Conservation (phyloP, 2,888 invertebrate species). For the Rosalia funebris region DNA sequence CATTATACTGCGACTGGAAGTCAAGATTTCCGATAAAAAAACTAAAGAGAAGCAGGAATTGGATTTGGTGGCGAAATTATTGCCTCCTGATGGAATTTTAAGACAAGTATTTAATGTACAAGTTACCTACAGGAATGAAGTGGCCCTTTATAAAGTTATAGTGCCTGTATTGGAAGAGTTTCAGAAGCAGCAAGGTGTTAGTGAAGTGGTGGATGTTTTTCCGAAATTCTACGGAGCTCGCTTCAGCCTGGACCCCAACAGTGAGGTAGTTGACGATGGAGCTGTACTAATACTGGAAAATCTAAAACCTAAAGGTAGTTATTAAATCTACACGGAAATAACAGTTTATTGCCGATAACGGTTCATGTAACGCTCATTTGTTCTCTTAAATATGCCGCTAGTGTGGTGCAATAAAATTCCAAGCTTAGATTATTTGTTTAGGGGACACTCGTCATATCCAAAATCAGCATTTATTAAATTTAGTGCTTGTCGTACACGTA, state of each 20-base stretch:
- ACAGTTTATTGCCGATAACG: too few relatives aligned
- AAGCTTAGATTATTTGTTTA: too few relatives aligned
- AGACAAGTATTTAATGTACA: slow-evolving; percentile 64
- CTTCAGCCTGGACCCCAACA: slow-evolving; percentile 26
- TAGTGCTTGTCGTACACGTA: too few relatives aligned
- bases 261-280: slow-evolving; percentile 62
- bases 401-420: too few relatives aligned
- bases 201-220: slow-evolving; percentile 59
- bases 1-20: slow-evolving; percentile 31
- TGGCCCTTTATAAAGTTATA: slow-evolving; percentile 64
- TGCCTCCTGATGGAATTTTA: slow-evolving; percentile 30
- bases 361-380: too few relatives aligned
- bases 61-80: slow-evolving; percentile 32
- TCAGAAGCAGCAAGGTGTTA: slow-evolving; percentile 61
- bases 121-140: slow-evolving; percentile 66
- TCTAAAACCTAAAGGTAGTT: slow-evolving; percentile 53
- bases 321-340: too few relatives aligned
- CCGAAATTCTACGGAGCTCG: slow-evolving; percentile 63
- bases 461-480: too few relatives aligned
- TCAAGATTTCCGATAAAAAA: slow-evolving; percentile 13
- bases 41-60: slow-evolving; percentile 16
- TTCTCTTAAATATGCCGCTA: too few relatives aligned
- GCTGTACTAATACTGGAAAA: slow-evolving; percentile 67
- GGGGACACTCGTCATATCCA: too few relatives aligned
- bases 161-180: slow-evolving; percentile 61